phyloP scores from a whole-genome alignment of 2,113 vertebrate species.

The Crotalus tigris region DNA sequence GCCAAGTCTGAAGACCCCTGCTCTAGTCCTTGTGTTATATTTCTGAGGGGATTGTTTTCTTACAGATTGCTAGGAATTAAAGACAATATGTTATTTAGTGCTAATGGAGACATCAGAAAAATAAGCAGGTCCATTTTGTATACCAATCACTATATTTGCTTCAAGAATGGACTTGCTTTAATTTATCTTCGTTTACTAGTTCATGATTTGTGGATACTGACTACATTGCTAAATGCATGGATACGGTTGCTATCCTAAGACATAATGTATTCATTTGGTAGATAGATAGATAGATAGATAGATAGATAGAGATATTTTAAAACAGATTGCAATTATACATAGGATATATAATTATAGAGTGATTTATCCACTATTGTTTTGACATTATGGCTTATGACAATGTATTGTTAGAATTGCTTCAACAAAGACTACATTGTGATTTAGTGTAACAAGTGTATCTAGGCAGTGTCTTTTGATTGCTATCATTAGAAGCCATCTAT shows the following conservation, averaged over 20 bases:
- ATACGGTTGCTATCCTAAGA: constrained; percentile 45
- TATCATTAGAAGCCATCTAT: neutral
- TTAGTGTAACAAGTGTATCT: neutral
- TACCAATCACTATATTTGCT: constrained; percentile 10
- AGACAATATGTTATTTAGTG: neutral
- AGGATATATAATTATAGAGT: neutral
- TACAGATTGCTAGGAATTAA: neutral
- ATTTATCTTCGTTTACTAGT: constrained; percentile 32
- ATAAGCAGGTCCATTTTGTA: neutral
- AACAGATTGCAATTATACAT: neutral
- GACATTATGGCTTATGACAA: neutral
- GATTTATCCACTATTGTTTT: neutral
- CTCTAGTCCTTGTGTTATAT: neutral
- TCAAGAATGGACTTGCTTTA: neutral
- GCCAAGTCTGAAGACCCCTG: too few relatives aligned
- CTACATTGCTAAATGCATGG: constrained; percentile 39
- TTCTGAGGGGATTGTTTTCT: neutral
- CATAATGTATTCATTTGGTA: constrained; percentile 8
- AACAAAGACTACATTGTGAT: neutral
- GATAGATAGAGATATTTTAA: neutral
- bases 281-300: too few relatives aligned
- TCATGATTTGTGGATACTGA: constrained; percentile 40
- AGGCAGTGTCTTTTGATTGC: neutral
- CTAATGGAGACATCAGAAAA: constrained; percentile 7
- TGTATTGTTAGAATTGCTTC: neutral